phyloP scores from a whole-genome alignment of 2,797 vertebrate genomes.

The Pseudomugil gertrudae region DNA sequence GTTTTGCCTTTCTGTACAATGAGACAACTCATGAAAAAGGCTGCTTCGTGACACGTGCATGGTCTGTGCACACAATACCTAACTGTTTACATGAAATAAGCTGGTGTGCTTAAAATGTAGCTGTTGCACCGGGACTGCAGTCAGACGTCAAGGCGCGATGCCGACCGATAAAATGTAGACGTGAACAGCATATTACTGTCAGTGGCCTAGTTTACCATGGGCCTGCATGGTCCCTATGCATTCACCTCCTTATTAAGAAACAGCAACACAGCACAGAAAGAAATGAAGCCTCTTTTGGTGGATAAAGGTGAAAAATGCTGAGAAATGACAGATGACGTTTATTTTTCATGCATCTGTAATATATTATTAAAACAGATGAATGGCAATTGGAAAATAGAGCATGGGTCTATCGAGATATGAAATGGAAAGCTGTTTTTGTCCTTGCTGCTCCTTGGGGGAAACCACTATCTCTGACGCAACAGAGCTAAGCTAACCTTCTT shows the following conservation, averaged over 20 bases:
- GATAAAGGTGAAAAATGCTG: background rate
- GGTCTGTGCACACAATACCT: background rate
- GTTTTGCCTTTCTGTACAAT: background rate
- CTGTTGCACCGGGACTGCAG: background rate
- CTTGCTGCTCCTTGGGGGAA: background rate
- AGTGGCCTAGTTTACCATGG: conserved; percentile 7
- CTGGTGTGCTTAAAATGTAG: background rate
- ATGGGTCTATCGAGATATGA: conserved; percentile 14
- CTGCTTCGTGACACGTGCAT: background rate
- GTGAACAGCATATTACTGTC: conserved; percentile 34
- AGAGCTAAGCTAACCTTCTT: conserved; percentile 13
- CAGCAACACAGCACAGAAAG: background rate
- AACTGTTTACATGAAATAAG: conserved; percentile 13
- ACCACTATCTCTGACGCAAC: conserved; percentile 14
- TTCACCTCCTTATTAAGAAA: conserved; percentile 7
- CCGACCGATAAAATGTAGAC: conserved; percentile 29
- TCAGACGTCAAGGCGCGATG: conserved; percentile 11
- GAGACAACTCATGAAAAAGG: conserved; percentile 6
- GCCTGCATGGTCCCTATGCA: background rate
- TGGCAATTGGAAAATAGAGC: conserved; percentile 22
- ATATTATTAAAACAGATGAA: conserved; percentile 25
- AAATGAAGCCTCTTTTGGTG: background rate
- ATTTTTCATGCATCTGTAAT: background rate
- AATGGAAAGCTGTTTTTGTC: background rate
- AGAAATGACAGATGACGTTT: conserved; percentile 7